Conservation (phyloP, 2,888 invertebrate genomes). For the Hirudinaria manillensis region DNA sequence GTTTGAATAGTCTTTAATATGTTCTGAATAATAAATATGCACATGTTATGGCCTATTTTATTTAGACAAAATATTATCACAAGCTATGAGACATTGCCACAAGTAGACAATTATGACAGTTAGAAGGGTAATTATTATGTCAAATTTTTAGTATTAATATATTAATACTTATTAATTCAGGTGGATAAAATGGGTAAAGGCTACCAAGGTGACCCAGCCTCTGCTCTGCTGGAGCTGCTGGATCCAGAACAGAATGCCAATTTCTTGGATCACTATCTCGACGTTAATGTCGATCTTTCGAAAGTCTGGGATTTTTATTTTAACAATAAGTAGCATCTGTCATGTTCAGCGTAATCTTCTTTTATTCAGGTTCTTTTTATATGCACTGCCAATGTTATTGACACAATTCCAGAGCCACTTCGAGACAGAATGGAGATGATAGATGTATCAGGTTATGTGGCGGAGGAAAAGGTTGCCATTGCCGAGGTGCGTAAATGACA, state of each 20-base stretch:
- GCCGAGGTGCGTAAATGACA: conserved; percentile 61
- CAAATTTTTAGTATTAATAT: neutral
- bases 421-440: conserved; percentile 98
- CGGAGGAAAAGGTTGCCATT: conserved; percentile 94
- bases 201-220: conserved; percentile 93
- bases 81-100: too few relatives aligned
- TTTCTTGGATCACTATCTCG: conserved; percentile 95
- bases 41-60: too few relatives aligned
- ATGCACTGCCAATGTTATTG: conserved; percentile 91
- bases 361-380: conserved; percentile 77
- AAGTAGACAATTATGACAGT: too few relatives aligned
- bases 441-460: conserved; percentile 95
- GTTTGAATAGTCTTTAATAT: too few relatives aligned
- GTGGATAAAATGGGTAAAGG: conserved; percentile 65
- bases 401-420: conserved; percentile 92
- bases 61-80: too few relatives aligned
- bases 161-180: conserved; percentile 42
- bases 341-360: neutral
- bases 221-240: conserved; percentile 87
- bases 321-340: neutral
- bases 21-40: too few relatives aligned
- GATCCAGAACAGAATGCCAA: conserved; percentile 98
- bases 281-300: conserved; percentile 92
- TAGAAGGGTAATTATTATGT: neutral
- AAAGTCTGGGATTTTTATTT: conserved; percentile 57